A percentile compares a stretch with the other conserved stretches of the same genome.
These are phyloP conservation scores for Stomatorhinus walkeri DNA, from an alignment of 2,797 vertebrate species.

Conservation along the genomic window DNA sequence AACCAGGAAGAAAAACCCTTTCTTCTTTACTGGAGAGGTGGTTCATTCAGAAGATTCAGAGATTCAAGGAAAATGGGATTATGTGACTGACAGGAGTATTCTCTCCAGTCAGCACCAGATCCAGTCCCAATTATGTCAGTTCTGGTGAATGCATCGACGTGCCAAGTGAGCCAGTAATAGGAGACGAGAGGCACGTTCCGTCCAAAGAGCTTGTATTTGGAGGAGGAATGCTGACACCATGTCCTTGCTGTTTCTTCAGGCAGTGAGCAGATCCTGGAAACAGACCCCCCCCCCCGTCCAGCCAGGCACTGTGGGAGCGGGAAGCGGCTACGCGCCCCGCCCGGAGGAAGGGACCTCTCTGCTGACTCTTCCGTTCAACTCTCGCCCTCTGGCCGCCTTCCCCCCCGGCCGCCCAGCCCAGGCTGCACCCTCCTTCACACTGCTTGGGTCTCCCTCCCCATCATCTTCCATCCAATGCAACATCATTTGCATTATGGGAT, in stretches of 20 bases:
- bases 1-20: neutral
- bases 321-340: neutral
- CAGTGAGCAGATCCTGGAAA: neutral
- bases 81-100: neutral
- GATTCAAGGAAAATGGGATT: neutral
- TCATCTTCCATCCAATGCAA: constrained; percentile 39
- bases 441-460: neutral
- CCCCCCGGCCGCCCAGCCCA: neutral
- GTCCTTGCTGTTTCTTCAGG: neutral
- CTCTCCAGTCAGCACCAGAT: neutral
- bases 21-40: neutral
- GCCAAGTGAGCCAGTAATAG: neutral
- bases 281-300: neutral
- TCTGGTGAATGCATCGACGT: neutral
- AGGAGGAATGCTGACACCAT: neutral
- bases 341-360: neutral
- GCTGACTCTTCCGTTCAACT: neutral
- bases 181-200: neutral
- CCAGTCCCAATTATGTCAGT: neutral
- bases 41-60: neutral
- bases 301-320: no score
- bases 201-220: neutral
- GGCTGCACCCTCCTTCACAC: neutral
- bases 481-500: constrained; percentile 67
- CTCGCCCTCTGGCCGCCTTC: neutral